Evolutionary conservation across 2,797 vertebrate species (phyloP).

Genomic region (Phataginus tricuspis): DNA sequence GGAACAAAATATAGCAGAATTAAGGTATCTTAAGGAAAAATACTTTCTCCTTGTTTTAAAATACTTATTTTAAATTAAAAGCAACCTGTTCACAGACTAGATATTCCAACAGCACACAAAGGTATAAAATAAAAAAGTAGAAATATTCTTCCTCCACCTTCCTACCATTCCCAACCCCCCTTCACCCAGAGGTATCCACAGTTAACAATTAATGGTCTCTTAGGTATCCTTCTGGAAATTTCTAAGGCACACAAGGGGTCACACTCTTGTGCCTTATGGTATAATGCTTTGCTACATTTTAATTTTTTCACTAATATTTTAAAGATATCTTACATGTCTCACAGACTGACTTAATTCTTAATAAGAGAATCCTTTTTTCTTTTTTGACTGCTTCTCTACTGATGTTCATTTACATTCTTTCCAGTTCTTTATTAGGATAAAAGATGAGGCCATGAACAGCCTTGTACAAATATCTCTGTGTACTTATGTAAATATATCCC

Average conservation of each 20-base stretch:
- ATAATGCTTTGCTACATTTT: not conserved
- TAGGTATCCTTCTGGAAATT: conserved; percentile 8
- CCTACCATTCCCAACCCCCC: not conserved
- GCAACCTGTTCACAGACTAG: not conserved
- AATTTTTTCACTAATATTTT: conserved; percentile 23
- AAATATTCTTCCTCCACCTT: not conserved
- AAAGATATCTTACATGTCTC: not conserved
- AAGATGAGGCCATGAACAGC: not conserved
- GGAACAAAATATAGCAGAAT: conserved; percentile 22
- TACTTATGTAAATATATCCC: not conserved
- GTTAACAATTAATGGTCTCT: not conserved
- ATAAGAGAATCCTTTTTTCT: not conserved
- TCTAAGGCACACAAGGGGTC: not conserved
- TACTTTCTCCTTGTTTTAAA: not conserved
- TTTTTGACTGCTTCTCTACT: not conserved
- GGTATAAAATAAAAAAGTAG: not conserved
- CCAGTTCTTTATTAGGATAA: conserved; percentile 2
- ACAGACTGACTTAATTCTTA: not conserved
- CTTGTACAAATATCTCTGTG: not conserved
- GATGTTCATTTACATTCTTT: conserved; percentile 23
- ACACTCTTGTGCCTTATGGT: not conserved
- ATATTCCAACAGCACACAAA: not conserved
- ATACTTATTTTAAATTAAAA: conserved; percentile 50
- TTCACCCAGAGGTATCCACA: not conserved
- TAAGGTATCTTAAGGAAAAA: not conserved